Evolutionary conservation across 2,888 invertebrate genomes (phyloP), one percentile per base, ranked within the genome.

Genomic region (Cerastoderma edule): DNA sequence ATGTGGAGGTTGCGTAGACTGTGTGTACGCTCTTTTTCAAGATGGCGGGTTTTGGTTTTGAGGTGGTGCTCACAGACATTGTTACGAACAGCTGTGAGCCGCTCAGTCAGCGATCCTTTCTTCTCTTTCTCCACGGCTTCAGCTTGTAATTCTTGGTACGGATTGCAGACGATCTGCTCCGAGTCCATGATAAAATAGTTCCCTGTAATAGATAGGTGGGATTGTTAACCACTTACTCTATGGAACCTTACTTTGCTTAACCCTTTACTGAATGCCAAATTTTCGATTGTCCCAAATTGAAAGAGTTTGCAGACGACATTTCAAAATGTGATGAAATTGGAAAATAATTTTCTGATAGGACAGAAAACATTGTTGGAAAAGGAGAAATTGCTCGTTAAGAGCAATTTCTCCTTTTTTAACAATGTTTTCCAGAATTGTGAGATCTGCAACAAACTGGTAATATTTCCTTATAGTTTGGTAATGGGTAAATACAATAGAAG

Each of bases 151-250:
- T 88, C 88, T 64, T 86, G 83, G 76, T 87, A 88, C 6, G 90
- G 88, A 60, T 88, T 89, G 69, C 85, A 86, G 57, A 88, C 85
- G 60, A 89, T 85, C 75, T 87, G 86, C 75, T 90, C 90, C 30
- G 89, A 83, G 78, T 90, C 90, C 89, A 91, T 88, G 72, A 90
- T 89, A 78, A 91, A 90, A 76, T 81, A 89, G 82, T 90, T 89
- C 27, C 91, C 91, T 91, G 87, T 16, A 85, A 83, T 35, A 30
- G 77, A 16, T 2, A 1, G 32, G n/a, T n/a, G n/a, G n/a, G n/a
- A n/a, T n/a, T n/a, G n/a, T n/a, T n/a, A n/a, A n/a, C n/a, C n/a
- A n/a, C n/a, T n/a, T n/a, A n/a, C n/a, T n/a, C n/a, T n/a, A n/a
- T n/a, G n/a, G n/a, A n/a, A n/a, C n/a, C n/a, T n/a, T n/a, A n/a